Conservation (phyloP, 2,888 invertebrate species). For the Drosophila emarginata region DNA sequence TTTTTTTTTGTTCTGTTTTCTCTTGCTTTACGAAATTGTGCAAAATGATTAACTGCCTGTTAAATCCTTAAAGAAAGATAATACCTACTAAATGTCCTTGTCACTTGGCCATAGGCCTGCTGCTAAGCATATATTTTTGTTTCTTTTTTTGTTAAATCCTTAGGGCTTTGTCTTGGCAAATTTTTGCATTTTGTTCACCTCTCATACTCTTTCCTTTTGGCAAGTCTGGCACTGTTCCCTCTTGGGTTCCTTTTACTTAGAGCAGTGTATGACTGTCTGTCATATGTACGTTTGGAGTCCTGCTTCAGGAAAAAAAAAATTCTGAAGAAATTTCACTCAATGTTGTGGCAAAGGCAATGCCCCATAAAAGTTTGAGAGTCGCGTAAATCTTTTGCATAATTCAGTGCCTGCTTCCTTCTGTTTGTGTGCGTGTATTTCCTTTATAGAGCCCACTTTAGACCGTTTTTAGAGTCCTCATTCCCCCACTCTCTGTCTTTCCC, state of each 20-base stretch:
- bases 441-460: slow-evolving; percentile 51
- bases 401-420: slow-evolving; percentile 66
- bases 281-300: slow-evolving; percentile 45
- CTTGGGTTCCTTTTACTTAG: slow-evolving; percentile 11
- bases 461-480: slow-evolving; percentile 39
- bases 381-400: slow-evolving; percentile 79
- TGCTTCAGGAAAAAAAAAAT: slow-evolving; percentile 22
- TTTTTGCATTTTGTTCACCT: slow-evolving; percentile 36
- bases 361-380: slow-evolving; percentile 57
- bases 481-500: neutral
- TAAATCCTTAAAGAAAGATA: neutral
- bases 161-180: slow-evolving; percentile 64
- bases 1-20: too few species aligned
- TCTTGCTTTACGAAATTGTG: too few species aligned
- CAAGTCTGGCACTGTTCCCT: neutral
- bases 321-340: neutral
- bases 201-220: slow-evolving; percentile 12
- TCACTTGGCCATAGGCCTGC: slow-evolving; percentile 58
- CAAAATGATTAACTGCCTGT: slow-evolving; percentile 56
- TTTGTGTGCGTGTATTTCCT: slow-evolving; percentile 11
- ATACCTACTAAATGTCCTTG: slow-evolving; percentile 37
- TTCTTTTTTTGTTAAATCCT: slow-evolving; percentile 60
- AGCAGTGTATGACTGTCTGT: slow-evolving; percentile 66
- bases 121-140: slow-evolving; percentile 48
- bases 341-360: slow-evolving; percentile 43